Percentiles rank a stretch among this genome's conserved stretches.
Conservation (phyloP, 2,113 vertebrate species). For the Platycercus adscitus region DNA sequence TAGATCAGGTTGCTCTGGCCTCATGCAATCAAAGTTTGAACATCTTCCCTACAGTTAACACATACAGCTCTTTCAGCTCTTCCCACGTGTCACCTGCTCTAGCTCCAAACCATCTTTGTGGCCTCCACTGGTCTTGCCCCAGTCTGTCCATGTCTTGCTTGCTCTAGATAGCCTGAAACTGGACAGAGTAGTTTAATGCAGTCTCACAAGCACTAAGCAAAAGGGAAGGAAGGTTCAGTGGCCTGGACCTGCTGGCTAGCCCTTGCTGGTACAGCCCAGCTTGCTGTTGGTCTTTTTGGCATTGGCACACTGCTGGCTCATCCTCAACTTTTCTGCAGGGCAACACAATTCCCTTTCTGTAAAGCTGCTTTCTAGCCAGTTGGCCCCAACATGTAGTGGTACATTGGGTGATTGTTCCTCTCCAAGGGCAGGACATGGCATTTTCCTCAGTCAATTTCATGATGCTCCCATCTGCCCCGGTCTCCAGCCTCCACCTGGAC, state of each 20-base stretch:
- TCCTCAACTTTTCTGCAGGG: neutral
- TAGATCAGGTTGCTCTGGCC: too few relatives aligned
- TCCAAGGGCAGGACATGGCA: neutral
- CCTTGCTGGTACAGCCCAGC: neutral
- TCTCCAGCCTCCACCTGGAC: neutral
- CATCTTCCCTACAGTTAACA: neutral
- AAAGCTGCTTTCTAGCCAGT: neutral
- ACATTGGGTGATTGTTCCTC: neutral
- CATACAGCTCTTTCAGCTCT: neutral
- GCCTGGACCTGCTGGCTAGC: neutral
- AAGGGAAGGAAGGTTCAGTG: neutral
- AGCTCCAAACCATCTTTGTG: neutral
- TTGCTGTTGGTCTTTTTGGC: neutral
- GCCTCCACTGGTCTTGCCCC: neutral
- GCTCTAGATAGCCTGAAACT: neutral
- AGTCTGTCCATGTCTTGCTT: neutral
- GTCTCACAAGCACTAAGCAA: neutral
- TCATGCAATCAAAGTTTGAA: neutral
- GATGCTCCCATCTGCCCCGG: neutral
- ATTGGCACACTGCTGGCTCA: neutral
- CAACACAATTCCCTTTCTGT: neutral
- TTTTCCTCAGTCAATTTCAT: neutral
- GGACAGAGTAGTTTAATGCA: neutral
- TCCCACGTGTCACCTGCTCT: accelerated
- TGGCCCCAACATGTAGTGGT: neutral